Conservation (phyloP, 2,113 vertebrate genomes). For the Mastomys natalensis region DNA sequence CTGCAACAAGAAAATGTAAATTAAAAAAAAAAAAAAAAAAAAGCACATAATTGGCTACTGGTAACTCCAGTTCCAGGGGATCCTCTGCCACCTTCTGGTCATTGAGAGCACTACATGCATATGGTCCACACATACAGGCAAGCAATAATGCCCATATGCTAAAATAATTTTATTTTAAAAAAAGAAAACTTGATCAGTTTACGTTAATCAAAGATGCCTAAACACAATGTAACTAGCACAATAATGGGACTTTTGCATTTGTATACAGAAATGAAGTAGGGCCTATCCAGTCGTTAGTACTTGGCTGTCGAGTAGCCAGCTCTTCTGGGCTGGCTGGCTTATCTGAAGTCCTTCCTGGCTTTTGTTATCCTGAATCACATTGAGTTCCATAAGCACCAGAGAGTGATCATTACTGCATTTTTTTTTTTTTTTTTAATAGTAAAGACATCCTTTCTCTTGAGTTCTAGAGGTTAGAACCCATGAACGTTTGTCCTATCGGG, state of each 20-base stretch:
- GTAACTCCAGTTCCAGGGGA: background rate
- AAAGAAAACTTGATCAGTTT: constrained; percentile 21
- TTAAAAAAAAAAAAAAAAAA: background rate
- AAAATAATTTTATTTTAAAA: background rate
- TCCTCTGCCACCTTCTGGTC: background rate
- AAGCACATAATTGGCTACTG: no score
- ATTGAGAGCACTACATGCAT: background rate
- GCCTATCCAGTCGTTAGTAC: constrained; percentile 48
- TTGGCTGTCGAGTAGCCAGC: background rate
- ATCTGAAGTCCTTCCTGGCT: constrained; percentile 34
- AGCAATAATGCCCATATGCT: background rate
- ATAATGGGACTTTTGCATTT: constrained; percentile 65
- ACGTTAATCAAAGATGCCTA: constrained; percentile 24
- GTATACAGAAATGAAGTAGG: background rate
- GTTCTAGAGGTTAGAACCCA: constrained; percentile 33
- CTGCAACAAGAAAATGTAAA: no score
- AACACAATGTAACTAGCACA: constrained; percentile 11
- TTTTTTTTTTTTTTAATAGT: background rate
- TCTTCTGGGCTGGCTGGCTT: constrained; percentile 18
- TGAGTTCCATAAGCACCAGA: background rate
- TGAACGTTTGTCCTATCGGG: background rate
- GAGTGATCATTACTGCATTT: background rate
- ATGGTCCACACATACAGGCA: background rate
- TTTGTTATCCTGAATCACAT: background rate
- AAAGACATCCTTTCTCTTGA: background rate